Evolutionary conservation across 2,888 invertebrate species (phyloP), one percentile per base, ranked within the genome.

Genomic region (Argynnis bischoffii): DNA sequence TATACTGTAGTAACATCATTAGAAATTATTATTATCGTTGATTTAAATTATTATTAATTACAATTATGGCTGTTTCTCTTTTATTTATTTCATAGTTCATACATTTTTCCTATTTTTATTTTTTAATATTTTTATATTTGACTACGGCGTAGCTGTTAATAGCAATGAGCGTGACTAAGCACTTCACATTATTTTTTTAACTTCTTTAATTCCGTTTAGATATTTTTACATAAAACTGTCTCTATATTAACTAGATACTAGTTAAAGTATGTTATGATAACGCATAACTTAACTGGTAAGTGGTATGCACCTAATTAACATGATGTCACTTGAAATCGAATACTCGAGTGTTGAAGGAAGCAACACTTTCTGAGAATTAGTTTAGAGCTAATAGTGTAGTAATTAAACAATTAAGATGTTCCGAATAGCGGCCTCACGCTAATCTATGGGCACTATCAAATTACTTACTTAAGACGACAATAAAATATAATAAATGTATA

Each of bases 321-420:
- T 59, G 59, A 59, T 48, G 59, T 59, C 59, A 59, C 48, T 60
- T 51, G 65, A 11, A 65, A 65, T 47, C 15, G 5, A 59, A 59
- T 54, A 59, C 18, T 53, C 16, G 41, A 54, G 47, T 26, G 50
- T 35, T 55, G 18, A 15, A 53, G n/a, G n/a, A 47, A 41, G 35
- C 35, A 11, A 41, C 35, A 8, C 11, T 53, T 65, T 65, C 65
- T 47, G 47, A 18, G 65, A 53, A 65, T 59, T 53, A 47, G 59
- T 59, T 54, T 31, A 54, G 41, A 65, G 47, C 16, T 51, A 26
- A 26, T 51, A 1, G 57, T 51, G 57, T 31, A 8, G 35, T 47
- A 54, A 35, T 59, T 59, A 26, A 65, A 59, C 65, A 65, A 65
- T 65, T 65, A 47, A 46, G 8, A 59, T 31, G 53, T 6, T 65